Base-by-base conservation (phyloP, 2,113 vertebrate species). In the Urocitellus parryii region DNA sequence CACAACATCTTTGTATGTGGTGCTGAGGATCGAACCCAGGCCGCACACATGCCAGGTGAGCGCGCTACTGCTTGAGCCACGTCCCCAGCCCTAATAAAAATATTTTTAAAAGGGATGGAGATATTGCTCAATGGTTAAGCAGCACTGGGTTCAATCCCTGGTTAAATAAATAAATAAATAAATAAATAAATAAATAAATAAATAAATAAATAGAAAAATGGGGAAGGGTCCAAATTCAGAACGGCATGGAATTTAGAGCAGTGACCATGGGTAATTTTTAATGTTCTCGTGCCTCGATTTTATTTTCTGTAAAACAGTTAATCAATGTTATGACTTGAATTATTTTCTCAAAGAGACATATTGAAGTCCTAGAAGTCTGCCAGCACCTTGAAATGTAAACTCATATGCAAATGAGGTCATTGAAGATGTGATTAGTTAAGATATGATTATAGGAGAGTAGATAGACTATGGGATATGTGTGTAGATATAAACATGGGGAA, bases 351-450 rank as follows among this genome's bases (percentile, higher is more conserved):
- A 70, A 94, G 90, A 87, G 29, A 78, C 65, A 48, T 22, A 29
- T 58, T 82, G 76, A 96, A 95, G 67, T 82, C 63, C 27, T 92
- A 86, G 16, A 18, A 77, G 29, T 25, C 12, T 85, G 67, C 5
- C 20, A 51, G n/a, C 16, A 78, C 4, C 13, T 48, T 29, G 80
- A 74, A 95, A 87, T 92, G 27, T 94, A 56, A 68, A 12, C 39
- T 86, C 51, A 63, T 34, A 39, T 72, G 13, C 39, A 45, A 83
- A 51, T 39, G n/a, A 86, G 39, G 2, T 83, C 48, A 67, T n/a
- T 88, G 25, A 27, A 53, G 39, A 84, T 76, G 5, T 84, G 77
- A 63, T 74, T 90, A 87, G 39, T 94, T 90, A 73, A 67, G 67
- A 87, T 25, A 32, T 61, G 16, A 39, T 42, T 37, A 65, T n/a